These are phyloP conservation scores for Drosophila sordidula DNA, from an alignment of 2,888 invertebrate genomes.

Conservation along the genomic window DNA sequence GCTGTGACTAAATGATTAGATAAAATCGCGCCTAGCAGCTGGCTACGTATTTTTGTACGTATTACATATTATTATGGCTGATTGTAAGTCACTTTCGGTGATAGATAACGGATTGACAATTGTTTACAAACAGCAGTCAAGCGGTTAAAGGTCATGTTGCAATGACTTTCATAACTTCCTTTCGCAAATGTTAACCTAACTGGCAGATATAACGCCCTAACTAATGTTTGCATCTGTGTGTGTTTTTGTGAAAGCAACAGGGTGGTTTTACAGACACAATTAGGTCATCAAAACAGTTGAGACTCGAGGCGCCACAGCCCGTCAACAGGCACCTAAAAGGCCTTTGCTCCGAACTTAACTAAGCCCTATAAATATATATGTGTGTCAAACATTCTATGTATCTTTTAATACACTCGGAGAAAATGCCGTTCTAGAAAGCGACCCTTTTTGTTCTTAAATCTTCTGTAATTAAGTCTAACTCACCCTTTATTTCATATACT, in stretches of 20 bases:
- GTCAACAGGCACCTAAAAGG: slow-evolving; percentile 42
- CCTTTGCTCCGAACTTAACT: slow-evolving; percentile 18
- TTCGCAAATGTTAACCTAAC: background rate
- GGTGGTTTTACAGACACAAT: slow-evolving; percentile 44
- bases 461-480: no score
- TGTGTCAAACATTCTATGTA: background rate
- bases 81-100: slow-evolving; percentile 10
- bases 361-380: background rate
- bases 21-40: slow-evolving; percentile 55
- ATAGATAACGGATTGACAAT: slow-evolving; percentile 1
- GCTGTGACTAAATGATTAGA: slow-evolving; percentile 44
- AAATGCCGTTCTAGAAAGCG: background rate
- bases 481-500: no score
- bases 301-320: slow-evolving; percentile 49
- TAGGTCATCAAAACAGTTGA: slow-evolving; percentile 54
- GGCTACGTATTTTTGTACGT: slow-evolving; percentile 27
- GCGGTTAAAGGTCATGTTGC: slow-evolving; percentile 19
- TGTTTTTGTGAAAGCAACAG: slow-evolving; percentile 34
- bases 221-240: background rate
- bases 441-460: no score
- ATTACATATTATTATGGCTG: slow-evolving; percentile 15
- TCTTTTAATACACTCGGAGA: background rate
- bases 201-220: background rate
- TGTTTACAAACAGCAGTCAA: slow-evolving; percentile 13
- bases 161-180: slow-evolving; percentile 1